Evolutionary conservation across 2,888 invertebrate genomes (phyloP), one percentile per base, ranked within the genome.

Genomic region (Anorthoa munda): DNA sequence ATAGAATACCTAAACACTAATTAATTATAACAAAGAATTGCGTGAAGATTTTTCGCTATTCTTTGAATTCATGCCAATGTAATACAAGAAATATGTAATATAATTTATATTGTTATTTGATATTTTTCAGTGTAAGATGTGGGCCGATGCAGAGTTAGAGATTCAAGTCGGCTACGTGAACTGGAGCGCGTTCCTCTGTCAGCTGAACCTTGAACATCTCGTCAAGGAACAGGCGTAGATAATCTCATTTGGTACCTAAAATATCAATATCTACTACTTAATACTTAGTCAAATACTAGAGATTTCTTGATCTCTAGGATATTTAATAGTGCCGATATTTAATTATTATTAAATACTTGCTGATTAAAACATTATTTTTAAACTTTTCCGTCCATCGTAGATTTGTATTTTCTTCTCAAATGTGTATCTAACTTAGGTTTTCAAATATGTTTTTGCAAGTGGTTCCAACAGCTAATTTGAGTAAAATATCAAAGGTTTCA

Each of bases 181-280:
- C 84, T 96, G 96, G 96, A 94, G 91, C 75, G 93, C 94, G 0
- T 96, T 96, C 88, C 90, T 96, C 5, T 96, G 96, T 72, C 94
- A 95, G 79, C 85, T 96, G 46, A 95, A 95, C 75, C 89, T 96
- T 9, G 96, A 96, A 15, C 94, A 96, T 78, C 91, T 95, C 0
- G 94, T 96, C 23, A 96, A 95, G 80, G 94, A 94, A 58, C 91
- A 93, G 75, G 87, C 91, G 0, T 89, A 86, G 58, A 48, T 0
- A 11, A 61, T 23, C 13, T 23, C n/a, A 18, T 45, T 48, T 58
- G 3, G 4, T 26, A 13, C 12, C 3, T 55, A 5, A 21, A 48
- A 15, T 4, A 9, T 39, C 21, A 39, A 39, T 39, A 39, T 39
- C 39, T 39, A 9, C 39, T 39, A 39, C 9, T 39, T 67, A 17